phyloP scores from a whole-genome alignment of 2,888 invertebrate species.

The Pilophorus perplexus region DNA sequence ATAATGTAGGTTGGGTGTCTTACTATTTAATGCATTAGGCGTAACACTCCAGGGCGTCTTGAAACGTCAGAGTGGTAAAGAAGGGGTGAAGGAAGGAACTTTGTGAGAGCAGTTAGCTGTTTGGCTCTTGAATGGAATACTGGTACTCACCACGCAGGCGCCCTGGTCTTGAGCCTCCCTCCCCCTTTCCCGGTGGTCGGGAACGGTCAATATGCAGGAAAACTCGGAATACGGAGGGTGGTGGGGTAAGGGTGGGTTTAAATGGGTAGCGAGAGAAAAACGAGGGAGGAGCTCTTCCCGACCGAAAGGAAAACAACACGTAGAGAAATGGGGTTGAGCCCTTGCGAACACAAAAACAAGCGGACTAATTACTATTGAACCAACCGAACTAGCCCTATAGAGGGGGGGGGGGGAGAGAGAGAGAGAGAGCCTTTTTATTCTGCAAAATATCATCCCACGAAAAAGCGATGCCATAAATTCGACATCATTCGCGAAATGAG shows the following conservation, averaged over 20 bases:
- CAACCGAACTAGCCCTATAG: slow-evolving; percentile 10
- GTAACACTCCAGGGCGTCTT: no score
- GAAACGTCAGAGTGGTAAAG: no score
- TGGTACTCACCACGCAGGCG: background rate
- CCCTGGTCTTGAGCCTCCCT: background rate
- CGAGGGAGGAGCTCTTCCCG: background rate
- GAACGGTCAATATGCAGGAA: slow-evolving; percentile 26
- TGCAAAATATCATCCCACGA: no score
- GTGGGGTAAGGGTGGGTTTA: slow-evolving; percentile 8
- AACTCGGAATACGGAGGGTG: background rate
- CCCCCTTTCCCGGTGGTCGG: background rate
- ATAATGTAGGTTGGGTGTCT: no score
- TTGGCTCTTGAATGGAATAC: slow-evolving; percentile 23
- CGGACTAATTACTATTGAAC: slow-evolving; percentile 23
- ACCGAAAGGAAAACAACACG: slow-evolving; percentile 19
- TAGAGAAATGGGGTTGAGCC: background rate
- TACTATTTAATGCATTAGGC: no score
- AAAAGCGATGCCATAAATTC: no score
- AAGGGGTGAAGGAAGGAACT: slow-evolving; percentile 17
- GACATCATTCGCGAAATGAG: no score
- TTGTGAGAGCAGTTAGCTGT: slow-evolving; percentile 18
- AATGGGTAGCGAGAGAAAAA: slow-evolving; percentile 8
- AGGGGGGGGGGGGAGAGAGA: no score
- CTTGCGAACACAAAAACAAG: slow-evolving; percentile 14
- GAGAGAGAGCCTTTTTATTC: no score